phyloP scores from a whole-genome alignment of 1,140 invertebrate genomes.

The Anoplophora glabripennis region DNA sequence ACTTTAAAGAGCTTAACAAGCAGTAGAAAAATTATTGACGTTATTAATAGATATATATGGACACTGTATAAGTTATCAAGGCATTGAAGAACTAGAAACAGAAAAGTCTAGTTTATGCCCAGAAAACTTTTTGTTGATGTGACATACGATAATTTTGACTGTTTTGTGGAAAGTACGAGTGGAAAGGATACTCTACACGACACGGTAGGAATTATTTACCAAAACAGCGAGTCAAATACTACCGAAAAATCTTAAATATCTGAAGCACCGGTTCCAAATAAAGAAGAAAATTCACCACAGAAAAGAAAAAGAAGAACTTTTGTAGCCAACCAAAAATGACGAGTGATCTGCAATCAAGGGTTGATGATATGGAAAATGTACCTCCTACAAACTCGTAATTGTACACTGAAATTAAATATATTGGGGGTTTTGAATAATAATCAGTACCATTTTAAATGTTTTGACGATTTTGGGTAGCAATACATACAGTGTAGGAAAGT shows the following conservation, averaged over 20 bases:
- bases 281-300: background rate
- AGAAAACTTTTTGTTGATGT: conserved; percentile 37
- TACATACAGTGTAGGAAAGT: too few species aligned
- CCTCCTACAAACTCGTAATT: background rate
- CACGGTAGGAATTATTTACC: too few species aligned
- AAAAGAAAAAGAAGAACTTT: conserved; percentile 12
- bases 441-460: too few species aligned
- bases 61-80: conserved; percentile 30
- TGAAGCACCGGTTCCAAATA: background rate
- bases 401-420: conserved; percentile 18
- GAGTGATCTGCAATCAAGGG: background rate
- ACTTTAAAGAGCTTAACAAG: conserved; percentile 28
- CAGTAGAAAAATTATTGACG: conserved; percentile 31
- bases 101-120: conserved; percentile 34
- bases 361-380: conserved; percentile 1
- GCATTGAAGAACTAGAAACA: conserved; percentile 31
- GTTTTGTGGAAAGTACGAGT: conserved; percentile 44
- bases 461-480: too few species aligned
- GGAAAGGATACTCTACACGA: too few species aligned
- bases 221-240: conserved; percentile 39
- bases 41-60: conserved; percentile 30
- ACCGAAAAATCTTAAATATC: conserved; percentile 31
- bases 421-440: too few species aligned
- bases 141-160: conserved; percentile 47
- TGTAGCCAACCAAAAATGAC: conserved; percentile 5